Conservation (phyloP, 2,113 vertebrate species). For the Myxocyprinus asiaticus region DNA sequence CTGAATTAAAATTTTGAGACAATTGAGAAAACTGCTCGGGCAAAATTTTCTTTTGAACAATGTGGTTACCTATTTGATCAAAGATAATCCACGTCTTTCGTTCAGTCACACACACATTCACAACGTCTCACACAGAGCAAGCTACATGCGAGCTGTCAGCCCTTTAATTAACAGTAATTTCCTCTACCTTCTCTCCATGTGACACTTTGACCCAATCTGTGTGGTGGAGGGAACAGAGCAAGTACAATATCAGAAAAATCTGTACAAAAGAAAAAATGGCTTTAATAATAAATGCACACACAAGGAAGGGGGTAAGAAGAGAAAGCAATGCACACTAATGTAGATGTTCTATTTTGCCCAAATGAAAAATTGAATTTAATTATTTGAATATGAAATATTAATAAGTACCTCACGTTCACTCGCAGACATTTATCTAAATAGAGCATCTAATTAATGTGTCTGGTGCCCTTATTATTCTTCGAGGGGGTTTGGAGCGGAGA, state of each 20-base stretch:
- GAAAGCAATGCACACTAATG: conserved; percentile 44
- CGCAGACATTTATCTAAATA: conserved; percentile 87
- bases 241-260: conserved; percentile 24
- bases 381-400: conserved; percentile 87
- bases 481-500: conserved; percentile 72
- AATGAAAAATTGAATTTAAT: conserved; percentile 62
- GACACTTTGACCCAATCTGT: conserved; percentile 65
- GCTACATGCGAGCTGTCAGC: conserved; percentile 69
- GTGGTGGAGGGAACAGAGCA: conserved; percentile 23
- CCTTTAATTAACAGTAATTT: conserved; percentile 85
- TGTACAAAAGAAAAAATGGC: conserved; percentile 23
- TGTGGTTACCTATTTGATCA: too few relatives aligned
- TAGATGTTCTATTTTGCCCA: conserved; percentile 53
- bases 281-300: neutral
- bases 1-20: conserved; percentile 19
- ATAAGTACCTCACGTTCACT: conserved; percentile 81
- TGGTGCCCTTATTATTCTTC: conserved; percentile 88
- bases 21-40: neutral
- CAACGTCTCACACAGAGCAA: conserved; percentile 38
- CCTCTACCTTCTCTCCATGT: conserved; percentile 72
- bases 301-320: neutral
- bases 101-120: conserved; percentile 68
- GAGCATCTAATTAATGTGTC: conserved; percentile 92
- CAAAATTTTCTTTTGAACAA: too few relatives aligned
- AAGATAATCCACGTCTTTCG: conserved; percentile 56